These are phyloP conservation scores for Callyntrura sp. DNA, from an alignment of 2,888 invertebrate genomes.

Conservation along the genomic window DNA sequence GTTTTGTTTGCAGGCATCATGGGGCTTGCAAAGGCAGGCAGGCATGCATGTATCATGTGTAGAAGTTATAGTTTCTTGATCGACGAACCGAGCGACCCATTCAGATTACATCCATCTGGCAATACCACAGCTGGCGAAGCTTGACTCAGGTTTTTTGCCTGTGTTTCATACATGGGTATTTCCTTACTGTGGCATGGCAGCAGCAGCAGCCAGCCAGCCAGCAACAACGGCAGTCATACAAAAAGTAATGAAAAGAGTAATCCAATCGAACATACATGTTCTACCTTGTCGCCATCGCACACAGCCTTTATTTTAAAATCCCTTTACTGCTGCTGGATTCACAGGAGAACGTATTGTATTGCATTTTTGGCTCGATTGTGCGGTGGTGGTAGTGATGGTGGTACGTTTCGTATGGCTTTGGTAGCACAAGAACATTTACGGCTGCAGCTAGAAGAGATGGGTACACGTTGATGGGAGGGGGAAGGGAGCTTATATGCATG, in stretches of 20 bases:
- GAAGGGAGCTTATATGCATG: no score
- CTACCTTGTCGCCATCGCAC: background rate
- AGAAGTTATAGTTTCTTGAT: conserved; percentile 6
- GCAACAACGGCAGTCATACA: background rate
- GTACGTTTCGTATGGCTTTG: no score
- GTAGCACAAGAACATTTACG: no score
- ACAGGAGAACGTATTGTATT: background rate
- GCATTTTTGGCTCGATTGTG: conserved; percentile 2
- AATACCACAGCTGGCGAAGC: conserved; percentile 67
- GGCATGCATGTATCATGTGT: conserved; percentile 13
- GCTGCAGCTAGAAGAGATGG: no score
- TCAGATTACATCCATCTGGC: conserved; percentile 61
- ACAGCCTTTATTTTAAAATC: no score
- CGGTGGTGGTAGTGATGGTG: no score
- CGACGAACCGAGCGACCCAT: conserved; percentile 51
- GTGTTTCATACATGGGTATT: background rate
- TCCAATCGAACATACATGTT: background rate
- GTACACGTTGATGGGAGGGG: background rate
- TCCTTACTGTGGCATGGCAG: background rate
- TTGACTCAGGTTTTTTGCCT: conserved; percentile 55
- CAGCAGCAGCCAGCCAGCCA: background rate
- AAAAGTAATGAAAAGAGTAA: background rate
- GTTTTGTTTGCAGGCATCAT: conserved; percentile 1
- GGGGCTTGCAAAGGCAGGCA: background rate
- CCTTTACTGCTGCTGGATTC: conserved; percentile 3